A percentile compares a stretch with the other conserved stretches of the same genome.
These are phyloP conservation scores for Epicampocera succincta DNA, from an alignment of 2,888 invertebrate species.

Conservation along the genomic window DNA sequence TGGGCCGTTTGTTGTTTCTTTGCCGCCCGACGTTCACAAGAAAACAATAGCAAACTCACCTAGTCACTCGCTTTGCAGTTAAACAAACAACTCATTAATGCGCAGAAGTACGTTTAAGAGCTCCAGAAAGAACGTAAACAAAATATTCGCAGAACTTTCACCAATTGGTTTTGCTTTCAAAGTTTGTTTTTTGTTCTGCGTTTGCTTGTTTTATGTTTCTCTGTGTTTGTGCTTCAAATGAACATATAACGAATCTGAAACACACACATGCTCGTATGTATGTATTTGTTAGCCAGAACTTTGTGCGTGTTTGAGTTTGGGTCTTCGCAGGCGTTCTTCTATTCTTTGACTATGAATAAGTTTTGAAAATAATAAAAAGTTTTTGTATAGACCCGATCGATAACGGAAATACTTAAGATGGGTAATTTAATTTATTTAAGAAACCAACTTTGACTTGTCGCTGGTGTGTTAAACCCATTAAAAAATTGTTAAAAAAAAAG, in stretches of 20 bases:
- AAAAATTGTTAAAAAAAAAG: too few species aligned
- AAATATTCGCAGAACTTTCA: slow-evolving; percentile 77
- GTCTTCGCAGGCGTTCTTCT: slow-evolving; percentile 13
- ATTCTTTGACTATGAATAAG: neutral
- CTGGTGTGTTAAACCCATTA: too few species aligned
- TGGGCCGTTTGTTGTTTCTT: slow-evolving; percentile 23
- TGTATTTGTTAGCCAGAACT: slow-evolving; percentile 19
- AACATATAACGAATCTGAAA: neutral
- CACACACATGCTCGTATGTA: too few species aligned
- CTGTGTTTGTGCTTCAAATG: neutral
- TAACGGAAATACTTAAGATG: slow-evolving; percentile 63
- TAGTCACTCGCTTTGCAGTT: slow-evolving; percentile 20
- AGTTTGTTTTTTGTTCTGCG: slow-evolving; percentile 69
- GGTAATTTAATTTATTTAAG: slow-evolving; percentile 30
- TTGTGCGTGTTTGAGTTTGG: neutral
- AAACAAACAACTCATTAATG: slow-evolving; percentile 62
- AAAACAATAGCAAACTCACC: slow-evolving; percentile 41
- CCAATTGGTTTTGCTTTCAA: slow-evolving; percentile 81
- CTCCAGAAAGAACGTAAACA: slow-evolving; percentile 75
- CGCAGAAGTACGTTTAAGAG: slow-evolving; percentile 45
- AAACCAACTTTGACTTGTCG: too few species aligned
- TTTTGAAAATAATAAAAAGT: slow-evolving; percentile 20
- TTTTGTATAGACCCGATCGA: slow-evolving; percentile 28
- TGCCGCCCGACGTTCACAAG: slow-evolving; percentile 16
- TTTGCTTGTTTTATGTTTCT: slow-evolving; percentile 52